Evolutionary conservation across 30 jellyfish, hydroid and myxozoan genomes (phyloP), one percentile per base, ranked within the genome.

Genomic region (Rhopilema esculentum): DNA sequence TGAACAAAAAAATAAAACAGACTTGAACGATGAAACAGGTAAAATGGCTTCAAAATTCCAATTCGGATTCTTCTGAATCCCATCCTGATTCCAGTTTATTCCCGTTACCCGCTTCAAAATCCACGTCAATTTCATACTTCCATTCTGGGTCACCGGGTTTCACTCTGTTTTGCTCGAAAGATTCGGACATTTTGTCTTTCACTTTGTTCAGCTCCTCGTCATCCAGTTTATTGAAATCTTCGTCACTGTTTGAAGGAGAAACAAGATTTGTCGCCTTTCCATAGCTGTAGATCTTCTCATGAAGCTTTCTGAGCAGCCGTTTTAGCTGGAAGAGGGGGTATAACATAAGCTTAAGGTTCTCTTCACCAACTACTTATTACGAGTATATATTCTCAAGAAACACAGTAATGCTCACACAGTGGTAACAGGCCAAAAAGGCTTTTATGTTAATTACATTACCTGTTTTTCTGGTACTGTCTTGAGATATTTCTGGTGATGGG

Each of bases 41-140:
- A 40, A 40, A 18, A 23, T 24, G n/a, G n/a, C n/a, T n/a, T 75
- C 73, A 95, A 81, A 95, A 95, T 77, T 95, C 99, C 75, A 90
- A 67, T 49, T 95, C 99, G 0, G 99, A 95, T 24, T 87, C 98
- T 15, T 86, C 98, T 23, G 88, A 97, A 27, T 84, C 97, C 99
- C 99, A 95, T 20, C 96, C 97, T 0, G 94, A 81, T 66, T 88
- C 99, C 1, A 86, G 77, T 53, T 82, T 79, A 19, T 66, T 81
- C 28, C 83, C 79, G 17, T 72, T 86, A 9, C 79, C 82, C 15
- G 20, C 89, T 62, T 82, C 94, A 75, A 90, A 87, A 67, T 86
- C 96, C 23, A 75, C 97, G 62, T 95, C 99, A 0, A 95, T 51
- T 21, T 95, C 98, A 77, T 95, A 95, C 73, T 95, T 84, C 99